Base-by-base conservation (phyloP, 1,140 invertebrate species). In the Schlechtendalia chinensis region DNA sequence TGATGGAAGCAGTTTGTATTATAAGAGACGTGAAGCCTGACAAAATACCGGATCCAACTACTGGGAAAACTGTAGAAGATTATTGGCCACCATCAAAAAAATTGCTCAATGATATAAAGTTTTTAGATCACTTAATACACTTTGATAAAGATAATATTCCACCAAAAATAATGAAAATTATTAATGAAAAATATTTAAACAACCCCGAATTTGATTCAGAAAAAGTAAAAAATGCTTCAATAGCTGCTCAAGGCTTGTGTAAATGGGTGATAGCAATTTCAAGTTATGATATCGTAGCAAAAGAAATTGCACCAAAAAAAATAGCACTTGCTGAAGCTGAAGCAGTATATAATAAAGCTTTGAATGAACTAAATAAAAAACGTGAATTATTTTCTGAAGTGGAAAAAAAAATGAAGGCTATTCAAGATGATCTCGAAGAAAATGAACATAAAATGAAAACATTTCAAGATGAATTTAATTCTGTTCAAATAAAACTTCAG, bases 1-100 rank as follows among this genome's bases (percentile, higher is more conserved):
- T 98, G 1, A 96, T 98, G 93, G 97, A 99, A 87, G 95, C 94
- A 75, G 91, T 99, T 82, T 98, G 96, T 84, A 94, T 98, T 83
- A 89, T 98, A 82, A 93, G 95, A 90, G 91, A 91, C 83, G 87
- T 95, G 2, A 96, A 96, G 87, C 92, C 96, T 0, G 94, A 96
- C 82, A 91, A 91, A 84, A 88, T 94, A 61, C 91, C 91, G 12
- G 93, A 94, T 86, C 91, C 93, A 6, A 89, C 85, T 19, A 85
- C 86, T 5, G 92, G 92, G 0, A 96, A 96, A 81, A 91, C 93
- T 83, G 85, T 92, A 0, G 95, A 98, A 82, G 97, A 98, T 85
- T 98, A 93, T 85, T 98, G 96, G 96, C 93, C 92, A 12, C 92
- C 94, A 0, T 96, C 95, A 0, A 93, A 98, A 84, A 93, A 93